Evolutionary conservation across 2,113 vertebrate species (phyloP).

Genomic region (Lophura nycthemera): DNA sequence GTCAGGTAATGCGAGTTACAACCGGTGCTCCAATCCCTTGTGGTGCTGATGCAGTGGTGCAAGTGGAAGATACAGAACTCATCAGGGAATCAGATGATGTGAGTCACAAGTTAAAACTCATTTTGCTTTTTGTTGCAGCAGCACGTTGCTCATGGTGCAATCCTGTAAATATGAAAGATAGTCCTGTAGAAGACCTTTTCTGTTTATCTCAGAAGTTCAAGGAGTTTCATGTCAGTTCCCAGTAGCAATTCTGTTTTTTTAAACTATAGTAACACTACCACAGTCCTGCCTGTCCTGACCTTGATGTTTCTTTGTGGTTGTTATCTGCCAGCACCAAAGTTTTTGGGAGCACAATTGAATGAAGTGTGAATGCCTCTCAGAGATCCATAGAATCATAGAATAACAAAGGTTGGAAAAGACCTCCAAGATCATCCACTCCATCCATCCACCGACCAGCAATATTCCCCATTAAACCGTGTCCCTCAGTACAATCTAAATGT

Average conservation of each 20-base stretch:
- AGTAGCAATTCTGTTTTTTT: background rate
- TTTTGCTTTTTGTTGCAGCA: background rate
- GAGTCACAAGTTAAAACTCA: slow-evolving; percentile 70
- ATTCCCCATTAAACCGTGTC: too few species aligned
- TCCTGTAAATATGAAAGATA: background rate
- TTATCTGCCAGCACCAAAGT: background rate
- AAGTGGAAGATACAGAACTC: slow-evolving; percentile 98
- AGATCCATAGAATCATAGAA: background rate
- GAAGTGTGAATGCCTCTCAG: background rate
- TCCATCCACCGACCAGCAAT: too few species aligned
- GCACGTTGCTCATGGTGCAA: background rate
- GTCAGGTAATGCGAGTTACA: slow-evolving; percentile 99
- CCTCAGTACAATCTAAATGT: too few species aligned
- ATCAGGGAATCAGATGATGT: slow-evolving; percentile 98
- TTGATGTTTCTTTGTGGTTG: background rate
- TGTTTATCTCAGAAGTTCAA: background rate
- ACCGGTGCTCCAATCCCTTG: slow-evolving; percentile 99
- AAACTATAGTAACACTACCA: background rate
- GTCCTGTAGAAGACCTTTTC: background rate
- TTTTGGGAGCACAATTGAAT: background rate
- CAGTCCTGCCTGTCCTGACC: background rate
- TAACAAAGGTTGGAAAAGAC: too few species aligned
- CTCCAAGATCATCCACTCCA: too few species aligned
- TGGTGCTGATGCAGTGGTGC: slow-evolving; percentile 97
- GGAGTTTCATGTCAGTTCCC: background rate